Percentiles rank a stretch among this genome's conserved stretches.
phyloP scores from a whole-genome alignment of 1,140 invertebrate species.

The Bombus huntii region DNA sequence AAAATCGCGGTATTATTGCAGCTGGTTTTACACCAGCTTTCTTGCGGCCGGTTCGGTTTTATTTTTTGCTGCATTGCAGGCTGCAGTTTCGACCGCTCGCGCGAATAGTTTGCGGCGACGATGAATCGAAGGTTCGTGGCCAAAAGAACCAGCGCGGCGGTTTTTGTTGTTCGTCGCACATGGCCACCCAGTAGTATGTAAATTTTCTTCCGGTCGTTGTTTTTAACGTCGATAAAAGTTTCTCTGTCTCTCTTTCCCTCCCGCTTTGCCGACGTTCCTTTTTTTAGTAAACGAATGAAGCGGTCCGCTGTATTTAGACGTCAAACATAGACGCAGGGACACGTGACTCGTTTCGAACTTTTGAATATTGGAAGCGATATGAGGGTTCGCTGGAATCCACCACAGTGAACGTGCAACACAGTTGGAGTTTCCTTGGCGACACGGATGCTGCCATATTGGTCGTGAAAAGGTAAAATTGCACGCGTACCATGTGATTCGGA shows the following conservation, averaged over 20 bases:
- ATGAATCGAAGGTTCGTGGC: neutral
- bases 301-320: slow-evolving; percentile 11
- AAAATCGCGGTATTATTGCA: neutral
- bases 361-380: neutral
- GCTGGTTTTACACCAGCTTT: neutral
- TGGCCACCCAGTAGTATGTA: neutral
- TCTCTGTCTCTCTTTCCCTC: neutral
- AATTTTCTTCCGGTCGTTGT: neutral
- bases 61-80: neutral
- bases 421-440: neutral
- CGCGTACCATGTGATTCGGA: no score
- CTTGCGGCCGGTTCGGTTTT: neutral
- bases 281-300: neutral
- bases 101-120: neutral
- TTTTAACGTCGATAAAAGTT: neutral
- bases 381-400: neutral
- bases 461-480: no score
- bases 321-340: neutral
- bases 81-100: no score
- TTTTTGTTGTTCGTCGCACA: neutral
- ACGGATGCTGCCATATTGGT: no score
- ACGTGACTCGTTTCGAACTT: neutral
- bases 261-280: neutral
- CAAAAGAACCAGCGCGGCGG: neutral
- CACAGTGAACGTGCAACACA: neutral